A percentile compares a stretch with the other conserved stretches of the same genome.
Evolutionary conservation across 2,797 vertebrate species (phyloP).

Genomic region (Hipposideros larvatus): DNA sequence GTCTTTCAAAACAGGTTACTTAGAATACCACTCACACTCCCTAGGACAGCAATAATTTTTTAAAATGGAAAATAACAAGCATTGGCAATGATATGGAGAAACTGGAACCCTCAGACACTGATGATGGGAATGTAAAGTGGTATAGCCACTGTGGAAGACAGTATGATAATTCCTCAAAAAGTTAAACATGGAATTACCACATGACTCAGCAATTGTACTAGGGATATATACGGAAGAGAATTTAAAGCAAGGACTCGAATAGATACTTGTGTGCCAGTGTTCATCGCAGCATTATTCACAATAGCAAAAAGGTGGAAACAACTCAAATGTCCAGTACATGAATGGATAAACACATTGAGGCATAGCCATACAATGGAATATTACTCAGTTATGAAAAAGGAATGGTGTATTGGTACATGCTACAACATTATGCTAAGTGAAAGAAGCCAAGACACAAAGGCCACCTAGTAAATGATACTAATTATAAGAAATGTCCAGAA

Average conservation of each 20-base stretch:
- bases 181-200: neutral
- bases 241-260: neutral
- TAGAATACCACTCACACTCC: neutral
- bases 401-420: neutral
- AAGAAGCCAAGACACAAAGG: neutral
- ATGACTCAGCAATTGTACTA: neutral
- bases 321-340: neutral
- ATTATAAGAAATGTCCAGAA: neutral
- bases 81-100: neutral
- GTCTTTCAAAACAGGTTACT: constrained; percentile 5
- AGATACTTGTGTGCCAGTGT: neutral
- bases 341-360: neutral
- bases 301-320: neutral
- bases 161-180: neutral
- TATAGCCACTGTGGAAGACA: neutral
- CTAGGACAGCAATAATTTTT: neutral
- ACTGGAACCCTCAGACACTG: neutral
- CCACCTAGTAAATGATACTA: neutral
- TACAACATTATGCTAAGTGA: neutral
- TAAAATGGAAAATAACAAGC: neutral
- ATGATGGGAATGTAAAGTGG: neutral
- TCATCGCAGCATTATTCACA: neutral
- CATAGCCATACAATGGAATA: neutral
- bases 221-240: neutral
- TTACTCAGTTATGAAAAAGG: neutral